Evolutionary conservation across 2,888 invertebrate species (phyloP), one percentile per base, ranked within the genome.

Genomic region (Melipona bicolor): DNA sequence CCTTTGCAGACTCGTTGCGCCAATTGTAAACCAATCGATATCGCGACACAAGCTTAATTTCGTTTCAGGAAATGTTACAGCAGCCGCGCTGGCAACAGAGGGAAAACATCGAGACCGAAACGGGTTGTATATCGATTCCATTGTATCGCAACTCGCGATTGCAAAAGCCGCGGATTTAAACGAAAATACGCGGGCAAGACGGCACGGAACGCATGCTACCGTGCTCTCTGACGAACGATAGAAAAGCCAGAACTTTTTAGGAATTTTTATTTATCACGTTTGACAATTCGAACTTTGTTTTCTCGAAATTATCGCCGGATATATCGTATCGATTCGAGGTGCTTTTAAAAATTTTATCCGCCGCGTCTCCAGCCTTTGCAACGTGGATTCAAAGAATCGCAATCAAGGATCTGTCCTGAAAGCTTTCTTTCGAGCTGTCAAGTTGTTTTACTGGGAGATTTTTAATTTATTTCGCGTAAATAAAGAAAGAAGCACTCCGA

Each of bases 21-120:
- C 27, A 68, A 69, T 73, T 68, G 61, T 62, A 80, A 72, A 62
- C 72, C 80, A 68, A 81, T 81, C 68, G 81, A 81, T 81, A 81
- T 71, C 32, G 52, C 80, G 67, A 69, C 68, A 68, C 49, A 36
- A 27, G 50, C 24, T 49, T 75, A 74, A 69, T 76, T 54, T 73
- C 71, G 62, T 24, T 43, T 21, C 43, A 64, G 61, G 77, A 54
- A 79, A 79, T 71, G 54, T 68, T 62, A 43, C n/a, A 27, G 64
- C 61, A 32, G 19, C 77, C 64, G n/a, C 27, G n/a, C 43, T 69
- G 27, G 64, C n/a, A 54, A 72, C 54, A 43, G 4, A 6, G 36
- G 5, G 52, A 36, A 56, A 49, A 49, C 56, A 54, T 62, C 17
- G 50, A 36, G 62, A 36, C 52, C 52, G 36, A 36, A 50, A 4